These are phyloP conservation scores for Sarotherodon lohbergeri DNA, from an alignment of 2,113 vertebrate species.

Conservation along the genomic window DNA sequence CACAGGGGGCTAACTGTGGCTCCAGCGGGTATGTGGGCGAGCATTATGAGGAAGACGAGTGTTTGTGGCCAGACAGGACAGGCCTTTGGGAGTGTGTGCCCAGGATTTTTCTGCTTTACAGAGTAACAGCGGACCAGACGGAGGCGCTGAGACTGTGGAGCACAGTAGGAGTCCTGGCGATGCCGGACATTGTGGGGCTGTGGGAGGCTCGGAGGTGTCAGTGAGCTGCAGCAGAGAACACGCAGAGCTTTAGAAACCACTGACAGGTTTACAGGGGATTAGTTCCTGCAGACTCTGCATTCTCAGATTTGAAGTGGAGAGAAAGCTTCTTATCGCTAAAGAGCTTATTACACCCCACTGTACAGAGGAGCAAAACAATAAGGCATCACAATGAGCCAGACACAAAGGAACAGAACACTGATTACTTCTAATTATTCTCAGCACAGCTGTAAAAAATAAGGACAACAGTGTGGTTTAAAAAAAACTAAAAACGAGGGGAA, in stretches of 20 bases:
- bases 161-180: slow-evolving; percentile 44
- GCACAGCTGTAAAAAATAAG: slow-evolving; percentile 17
- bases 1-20: not conserved
- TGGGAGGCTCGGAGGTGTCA: slow-evolving; percentile 55
- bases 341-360: slow-evolving; percentile 71
- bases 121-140: slow-evolving; percentile 37
- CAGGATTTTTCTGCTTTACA: slow-evolving; percentile 21
- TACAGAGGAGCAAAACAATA: slow-evolving; percentile 71
- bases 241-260: slow-evolving; percentile 62
- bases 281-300: slow-evolving; percentile 78
- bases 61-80: slow-evolving; percentile 19
- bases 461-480: not conserved
- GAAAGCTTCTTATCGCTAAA: slow-evolving; percentile 78
- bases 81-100: slow-evolving; percentile 20
- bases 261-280: slow-evolving; percentile 77
- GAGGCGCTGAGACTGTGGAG: slow-evolving; percentile 35
- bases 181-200: slow-evolving; percentile 23
- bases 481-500: not conserved
- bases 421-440: slow-evolving; percentile 13
- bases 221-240: slow-evolving; percentile 52
- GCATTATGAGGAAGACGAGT: not conserved
- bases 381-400: slow-evolving; percentile 49
- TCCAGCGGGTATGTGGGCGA: slow-evolving; percentile 30
- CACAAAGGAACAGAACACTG: slow-evolving; percentile 44
- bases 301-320: slow-evolving; percentile 75